These are phyloP conservation scores for Chymomyza fuscimana DNA, from an alignment of 2,888 invertebrate species.

Conservation along the genomic window DNA sequence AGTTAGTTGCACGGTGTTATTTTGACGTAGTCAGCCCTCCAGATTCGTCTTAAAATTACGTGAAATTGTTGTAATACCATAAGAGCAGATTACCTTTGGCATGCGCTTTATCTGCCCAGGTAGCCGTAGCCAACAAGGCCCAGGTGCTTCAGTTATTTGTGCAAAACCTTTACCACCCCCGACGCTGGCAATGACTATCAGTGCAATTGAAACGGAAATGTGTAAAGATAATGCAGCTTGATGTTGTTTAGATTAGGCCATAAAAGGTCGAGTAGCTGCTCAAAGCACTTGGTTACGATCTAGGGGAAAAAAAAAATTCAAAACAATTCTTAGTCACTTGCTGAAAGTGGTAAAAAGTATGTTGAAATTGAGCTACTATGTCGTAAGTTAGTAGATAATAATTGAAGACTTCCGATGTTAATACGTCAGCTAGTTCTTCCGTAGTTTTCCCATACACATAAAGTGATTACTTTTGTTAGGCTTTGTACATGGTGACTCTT, in stretches of 20 bases:
- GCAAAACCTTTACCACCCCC: not conserved
- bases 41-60: constrained; percentile 35
- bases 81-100: constrained; percentile 35
- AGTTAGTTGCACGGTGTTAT: not conserved
- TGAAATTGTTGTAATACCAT: constrained; percentile 61
- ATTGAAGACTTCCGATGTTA: too few species aligned
- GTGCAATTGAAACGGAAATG: constrained; percentile 68
- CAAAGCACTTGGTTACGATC: not conserved
- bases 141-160: not conserved
- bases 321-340: not conserved
- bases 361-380: not conserved
- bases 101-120: not conserved
- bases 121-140: not conserved
- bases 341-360: not conserved
- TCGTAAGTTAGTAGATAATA: too few species aligned
- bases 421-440: too few species aligned
- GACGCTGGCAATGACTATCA: constrained; percentile 17
- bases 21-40: constrained; percentile 20
- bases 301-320: too few species aligned
- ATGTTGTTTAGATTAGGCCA: constrained; percentile 11
- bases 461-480: too few species aligned
- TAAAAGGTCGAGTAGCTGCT: constrained; percentile 9
- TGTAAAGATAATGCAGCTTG: constrained; percentile 59
- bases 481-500: too few species aligned
- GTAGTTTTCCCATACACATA: too few species aligned